Percentiles rank a stretch among this genome's conserved stretches.
Evolutionary conservation across 2,113 vertebrate genomes (phyloP).

Genomic region (Pachypanchax playfairii): DNA sequence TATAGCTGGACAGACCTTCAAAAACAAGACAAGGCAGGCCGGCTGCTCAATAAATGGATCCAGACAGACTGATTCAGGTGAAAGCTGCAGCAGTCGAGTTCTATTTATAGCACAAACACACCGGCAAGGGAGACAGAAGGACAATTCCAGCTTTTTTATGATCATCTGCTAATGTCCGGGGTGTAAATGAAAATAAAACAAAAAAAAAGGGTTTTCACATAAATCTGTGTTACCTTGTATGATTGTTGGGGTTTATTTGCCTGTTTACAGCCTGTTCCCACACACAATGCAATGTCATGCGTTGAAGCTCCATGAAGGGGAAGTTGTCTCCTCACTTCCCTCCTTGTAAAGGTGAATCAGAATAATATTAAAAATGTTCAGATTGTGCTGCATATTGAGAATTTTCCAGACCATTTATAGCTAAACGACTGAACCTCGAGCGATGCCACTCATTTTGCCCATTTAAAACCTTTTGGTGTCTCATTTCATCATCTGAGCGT

Average conservation of each 20-base stretch:
- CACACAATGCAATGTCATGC: no score
- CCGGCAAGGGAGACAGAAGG: constrained; percentile 17
- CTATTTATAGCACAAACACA: constrained; percentile 71
- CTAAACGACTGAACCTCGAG: no score
- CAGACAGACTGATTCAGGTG: constrained; percentile 63
- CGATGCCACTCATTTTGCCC: no score
- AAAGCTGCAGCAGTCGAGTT: constrained; percentile 42
- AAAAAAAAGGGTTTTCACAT: no score
- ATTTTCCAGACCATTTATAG: no score
- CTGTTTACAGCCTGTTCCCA: no score
- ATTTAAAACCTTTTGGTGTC: no score
- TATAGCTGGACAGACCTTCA: constrained; percentile 21
- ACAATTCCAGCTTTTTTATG: constrained; percentile 38
- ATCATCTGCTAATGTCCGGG: constrained; percentile 50
- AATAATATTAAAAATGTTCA: no score
- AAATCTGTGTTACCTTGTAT: no score
- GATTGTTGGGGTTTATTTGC: constrained; percentile 2
- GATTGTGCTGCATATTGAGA: neutral
- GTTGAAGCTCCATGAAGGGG: constrained; percentile 4
- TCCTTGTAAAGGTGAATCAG: neutral
- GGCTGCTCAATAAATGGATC: constrained; percentile 55
- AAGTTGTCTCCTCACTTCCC: neutral
- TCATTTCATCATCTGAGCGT: no score
- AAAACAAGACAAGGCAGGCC: constrained; percentile 39
- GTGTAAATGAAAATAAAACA: constrained; percentile 50